Percentiles rank a stretch among this genome's conserved stretches.
Conservation (phyloP, 1,140 invertebrate genomes). For the Panulirus ornatus region DNA sequence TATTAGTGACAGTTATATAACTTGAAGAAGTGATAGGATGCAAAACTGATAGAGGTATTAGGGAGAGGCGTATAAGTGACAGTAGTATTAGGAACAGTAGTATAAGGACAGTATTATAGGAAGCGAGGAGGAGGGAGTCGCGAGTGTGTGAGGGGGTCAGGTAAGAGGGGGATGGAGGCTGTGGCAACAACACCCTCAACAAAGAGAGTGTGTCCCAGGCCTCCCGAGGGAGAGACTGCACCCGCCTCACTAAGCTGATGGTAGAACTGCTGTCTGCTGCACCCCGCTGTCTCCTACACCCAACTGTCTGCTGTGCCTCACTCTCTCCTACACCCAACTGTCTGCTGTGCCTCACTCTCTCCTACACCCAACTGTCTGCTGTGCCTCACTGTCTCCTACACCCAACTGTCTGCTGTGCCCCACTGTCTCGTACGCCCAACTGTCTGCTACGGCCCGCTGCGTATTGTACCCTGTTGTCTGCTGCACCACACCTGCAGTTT, state of each 20-base stretch:
- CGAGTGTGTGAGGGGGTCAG: neutral
- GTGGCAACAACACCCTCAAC: slow-evolving; percentile 24
- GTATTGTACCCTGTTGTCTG: no score
- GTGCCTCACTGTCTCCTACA: no score
- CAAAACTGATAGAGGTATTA: neutral
- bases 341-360: neutral
- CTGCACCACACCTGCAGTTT: no score
- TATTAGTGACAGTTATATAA: no score
- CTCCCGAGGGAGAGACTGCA: neutral
- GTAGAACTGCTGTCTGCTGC: neutral
- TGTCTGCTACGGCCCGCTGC: neutral
- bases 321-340: no score
- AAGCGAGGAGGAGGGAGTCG: neutral
- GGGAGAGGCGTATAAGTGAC: no score
- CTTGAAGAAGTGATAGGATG: neutral
- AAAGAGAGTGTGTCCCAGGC: slow-evolving; percentile 26
- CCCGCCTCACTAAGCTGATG: slow-evolving; percentile 13
- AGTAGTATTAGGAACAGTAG: neutral
- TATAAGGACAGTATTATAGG: no score
- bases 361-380: no score
- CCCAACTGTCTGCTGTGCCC: neutral
- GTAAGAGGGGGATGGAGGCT: neutral
- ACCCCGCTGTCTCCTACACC: neutral
- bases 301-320: neutral
- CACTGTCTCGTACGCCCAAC: neutral